Evolutionary conservation across 2,888 invertebrate genomes (phyloP), one percentile per base, ranked within the genome.

Genomic region (Empis stercorea): DNA sequence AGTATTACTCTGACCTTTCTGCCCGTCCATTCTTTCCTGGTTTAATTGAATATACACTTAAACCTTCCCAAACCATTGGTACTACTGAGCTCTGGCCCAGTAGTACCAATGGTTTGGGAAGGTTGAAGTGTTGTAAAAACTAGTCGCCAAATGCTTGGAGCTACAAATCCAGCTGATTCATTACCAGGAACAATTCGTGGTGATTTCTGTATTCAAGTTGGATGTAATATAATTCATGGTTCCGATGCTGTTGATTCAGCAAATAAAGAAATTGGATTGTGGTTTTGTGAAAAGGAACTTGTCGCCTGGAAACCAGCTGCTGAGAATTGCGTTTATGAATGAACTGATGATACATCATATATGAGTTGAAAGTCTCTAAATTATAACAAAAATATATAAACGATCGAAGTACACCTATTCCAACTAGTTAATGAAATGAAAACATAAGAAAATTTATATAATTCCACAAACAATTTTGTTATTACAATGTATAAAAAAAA

Each of bases 101-200:
- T 91, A 52, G 88, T 89, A 45, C 88, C 89, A 43, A 91, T 91
- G 89, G 89, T 95, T 15, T 96, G 94, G 94, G 94, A 99, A 79
- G 97, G 97, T 56, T 77, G 89, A 46, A 84, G 89, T 65, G 91
- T 81, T 43, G 96, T 97, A 7, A 93, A 91, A 72, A 94, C 92
- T 59, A 97, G 95, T 36, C 86, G 99, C 60, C 80, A 83, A 58
- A 88, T 99, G 82, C 78, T 99, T 58, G 99, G 99, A 55, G 97
- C 92, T 53, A 99, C 99, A 53, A 91, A 99, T 70, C 99, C 99
- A 20, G 87, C 88, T 49, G 87, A 92, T 61, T 95, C 95, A 14
- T 78, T 78, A 52, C 96, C 97, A 49, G 99, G 99, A 53, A 96
- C 96, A 51, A 95, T 99, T 64, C 84, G 99, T 62, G 99, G 99